Conservation (phyloP, 2,113 vertebrate genomes). For the Oncorhynchus clarkii region DNA sequence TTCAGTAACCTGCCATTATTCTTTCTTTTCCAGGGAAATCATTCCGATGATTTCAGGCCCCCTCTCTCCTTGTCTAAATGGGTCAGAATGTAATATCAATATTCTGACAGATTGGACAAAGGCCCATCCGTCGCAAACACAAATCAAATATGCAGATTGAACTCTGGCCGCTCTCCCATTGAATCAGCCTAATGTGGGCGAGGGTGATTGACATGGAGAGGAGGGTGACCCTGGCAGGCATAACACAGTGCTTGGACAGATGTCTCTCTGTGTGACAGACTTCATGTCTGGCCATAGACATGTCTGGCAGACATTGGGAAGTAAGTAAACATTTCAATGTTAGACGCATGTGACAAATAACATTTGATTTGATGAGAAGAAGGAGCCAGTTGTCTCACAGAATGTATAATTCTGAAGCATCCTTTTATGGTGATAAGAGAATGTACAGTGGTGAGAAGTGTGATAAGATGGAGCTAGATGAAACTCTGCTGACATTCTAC, state of each 20-base stretch:
- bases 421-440: too few relatives aligned
- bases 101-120: slow-evolving; percentile 11
- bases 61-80: slow-evolving; percentile 5
- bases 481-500: too few relatives aligned
- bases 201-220: slow-evolving; percentile 39
- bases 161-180: slow-evolving; percentile 38
- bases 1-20: not conserved
- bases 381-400: too few relatives aligned
- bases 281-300: slow-evolving; percentile 1
- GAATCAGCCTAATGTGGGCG: slow-evolving; percentile 42
- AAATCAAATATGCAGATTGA: slow-evolving; percentile 37
- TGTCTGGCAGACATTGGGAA: not conserved
- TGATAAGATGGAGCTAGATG: too few relatives aligned
- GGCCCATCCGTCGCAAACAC: slow-evolving; percentile 7
- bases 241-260: slow-evolving; percentile 16
- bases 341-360: too few relatives aligned
- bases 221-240: slow-evolving; percentile 33
- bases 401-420: too few relatives aligned
- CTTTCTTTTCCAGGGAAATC: not conserved
- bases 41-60: too few relatives aligned
- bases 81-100: slow-evolving; percentile 30
- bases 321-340: too few relatives aligned
- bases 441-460: too few relatives aligned
- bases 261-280: slow-evolving; percentile 19
- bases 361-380: too few relatives aligned